These are phyloP conservation scores for Phalacrocorax brasilianus DNA, from an alignment of 2,113 vertebrate species.

Conservation along the genomic window DNA sequence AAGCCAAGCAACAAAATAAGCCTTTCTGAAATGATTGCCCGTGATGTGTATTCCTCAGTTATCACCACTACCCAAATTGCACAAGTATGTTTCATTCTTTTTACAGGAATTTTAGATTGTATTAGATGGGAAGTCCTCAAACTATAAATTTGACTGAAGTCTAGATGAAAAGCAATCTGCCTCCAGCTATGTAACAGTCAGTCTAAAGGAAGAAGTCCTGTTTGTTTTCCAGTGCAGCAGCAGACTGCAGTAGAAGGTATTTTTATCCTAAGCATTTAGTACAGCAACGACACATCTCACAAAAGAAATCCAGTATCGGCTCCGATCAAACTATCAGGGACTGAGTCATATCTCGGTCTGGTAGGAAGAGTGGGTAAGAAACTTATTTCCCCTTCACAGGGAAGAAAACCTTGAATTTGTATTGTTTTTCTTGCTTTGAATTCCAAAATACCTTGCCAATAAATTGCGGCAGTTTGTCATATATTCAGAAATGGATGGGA, in stretches of 20 bases:
- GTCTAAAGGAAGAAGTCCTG: neutral
- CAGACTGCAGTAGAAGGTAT: conserved; percentile 1
- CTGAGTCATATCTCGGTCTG: neutral
- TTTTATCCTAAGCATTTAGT: conserved; percentile 20
- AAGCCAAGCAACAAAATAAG: neutral
- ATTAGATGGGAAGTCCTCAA: neutral
- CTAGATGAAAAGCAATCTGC: neutral
- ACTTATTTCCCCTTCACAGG: neutral
- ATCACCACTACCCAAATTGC: neutral
- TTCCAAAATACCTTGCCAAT: neutral
- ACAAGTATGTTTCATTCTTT: neutral
- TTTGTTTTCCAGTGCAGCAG: neutral
- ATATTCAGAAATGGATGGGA: neutral
- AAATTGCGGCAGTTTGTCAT: accelerated
- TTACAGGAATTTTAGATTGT: neutral
- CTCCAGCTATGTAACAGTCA: neutral
- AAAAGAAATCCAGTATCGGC: neutral
- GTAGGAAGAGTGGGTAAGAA: neutral
- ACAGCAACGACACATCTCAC: neutral
- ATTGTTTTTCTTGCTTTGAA: neutral
- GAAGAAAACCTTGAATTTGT: neutral
- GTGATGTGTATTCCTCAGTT: neutral
- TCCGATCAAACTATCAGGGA: neutral
- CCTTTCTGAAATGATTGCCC: neutral
- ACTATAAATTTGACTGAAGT: neutral